phyloP scores from a whole-genome alignment of 1,140 invertebrate species.

The Euura saliciscinereae region DNA sequence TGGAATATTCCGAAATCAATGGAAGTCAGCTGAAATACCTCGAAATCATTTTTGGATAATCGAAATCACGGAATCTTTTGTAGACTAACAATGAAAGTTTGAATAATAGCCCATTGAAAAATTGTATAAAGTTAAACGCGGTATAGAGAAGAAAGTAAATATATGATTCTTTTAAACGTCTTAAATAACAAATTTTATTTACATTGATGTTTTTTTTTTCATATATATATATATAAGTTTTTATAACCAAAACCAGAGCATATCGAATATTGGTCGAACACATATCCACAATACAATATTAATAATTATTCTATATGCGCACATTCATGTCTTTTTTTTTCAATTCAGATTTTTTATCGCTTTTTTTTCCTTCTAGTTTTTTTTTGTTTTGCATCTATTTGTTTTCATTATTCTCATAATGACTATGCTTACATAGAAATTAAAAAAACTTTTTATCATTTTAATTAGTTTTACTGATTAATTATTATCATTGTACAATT shows the following conservation, averaged over 20 bases:
- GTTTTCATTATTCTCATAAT: background rate
- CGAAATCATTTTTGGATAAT: too few relatives aligned
- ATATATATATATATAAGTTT: conserved; percentile 23
- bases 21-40: too few relatives aligned
- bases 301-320: conserved; percentile 14
- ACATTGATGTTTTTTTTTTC: conserved; percentile 40
- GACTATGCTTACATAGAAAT: background rate
- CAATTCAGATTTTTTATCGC: conserved; percentile 7
- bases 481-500: background rate
- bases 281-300: conserved; percentile 25
- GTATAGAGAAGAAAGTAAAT: background rate
- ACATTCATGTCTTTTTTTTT: background rate
- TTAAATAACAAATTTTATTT: conserved; percentile 56
- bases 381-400: background rate
- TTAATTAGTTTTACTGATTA: background rate
- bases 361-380: background rate
- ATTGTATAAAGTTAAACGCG: too few relatives aligned
- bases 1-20: too few relatives aligned
- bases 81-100: too few relatives aligned
- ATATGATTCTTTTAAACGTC: background rate
- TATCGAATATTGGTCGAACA: conserved; percentile 23
- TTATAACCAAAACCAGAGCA: conserved; percentile 38
- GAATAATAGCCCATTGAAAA: too few relatives aligned
- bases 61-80: too few relatives aligned
- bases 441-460: background rate